phyloP scores from a whole-genome alignment of 1,140 invertebrate genomes.

The Anadara kagoshimensis region DNA sequence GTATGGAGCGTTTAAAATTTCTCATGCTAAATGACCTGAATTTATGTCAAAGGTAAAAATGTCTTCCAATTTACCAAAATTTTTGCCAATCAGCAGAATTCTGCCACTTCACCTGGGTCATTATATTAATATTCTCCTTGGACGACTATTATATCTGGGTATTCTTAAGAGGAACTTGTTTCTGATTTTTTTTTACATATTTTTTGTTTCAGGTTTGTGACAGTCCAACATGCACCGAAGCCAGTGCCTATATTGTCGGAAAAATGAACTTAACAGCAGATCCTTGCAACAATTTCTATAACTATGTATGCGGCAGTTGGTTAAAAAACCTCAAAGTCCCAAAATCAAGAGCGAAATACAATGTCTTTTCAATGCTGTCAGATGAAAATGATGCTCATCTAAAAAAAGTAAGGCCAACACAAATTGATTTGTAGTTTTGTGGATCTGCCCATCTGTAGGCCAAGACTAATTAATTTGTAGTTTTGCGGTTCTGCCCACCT shows the following conservation, averaged over 20 bases:
- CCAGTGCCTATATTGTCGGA: conserved; percentile 68
- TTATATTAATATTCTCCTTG: too few species aligned
- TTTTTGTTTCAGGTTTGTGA: conserved; percentile 41
- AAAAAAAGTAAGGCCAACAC: conserved; percentile 41
- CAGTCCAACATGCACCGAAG: conserved; percentile 49
- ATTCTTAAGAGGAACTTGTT: too few species aligned
- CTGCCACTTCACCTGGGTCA: too few species aligned
- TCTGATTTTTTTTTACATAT: too few species aligned
- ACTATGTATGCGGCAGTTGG: conserved; percentile 85
- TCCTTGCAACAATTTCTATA: conserved; percentile 96
- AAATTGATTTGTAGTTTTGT: not conserved
- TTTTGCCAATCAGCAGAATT: too few species aligned
- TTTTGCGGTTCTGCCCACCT: too few species aligned
- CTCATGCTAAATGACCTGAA: too few species aligned
- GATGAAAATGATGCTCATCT: conserved; percentile 48
- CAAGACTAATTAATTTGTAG: not conserved
- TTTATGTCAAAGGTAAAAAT: too few species aligned
- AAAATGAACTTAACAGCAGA: conserved; percentile 78
- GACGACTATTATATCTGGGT: too few species aligned
- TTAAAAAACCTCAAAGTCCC: conserved; percentile 45
- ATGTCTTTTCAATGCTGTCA: conserved; percentile 38
- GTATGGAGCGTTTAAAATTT: too few species aligned
- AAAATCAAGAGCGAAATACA: conserved; percentile 39
- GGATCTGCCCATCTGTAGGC: not conserved
- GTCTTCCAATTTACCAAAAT: too few species aligned